Base-by-base conservation (phyloP, 2,888 invertebrate species). In the Thymelicus acteon region DNA sequence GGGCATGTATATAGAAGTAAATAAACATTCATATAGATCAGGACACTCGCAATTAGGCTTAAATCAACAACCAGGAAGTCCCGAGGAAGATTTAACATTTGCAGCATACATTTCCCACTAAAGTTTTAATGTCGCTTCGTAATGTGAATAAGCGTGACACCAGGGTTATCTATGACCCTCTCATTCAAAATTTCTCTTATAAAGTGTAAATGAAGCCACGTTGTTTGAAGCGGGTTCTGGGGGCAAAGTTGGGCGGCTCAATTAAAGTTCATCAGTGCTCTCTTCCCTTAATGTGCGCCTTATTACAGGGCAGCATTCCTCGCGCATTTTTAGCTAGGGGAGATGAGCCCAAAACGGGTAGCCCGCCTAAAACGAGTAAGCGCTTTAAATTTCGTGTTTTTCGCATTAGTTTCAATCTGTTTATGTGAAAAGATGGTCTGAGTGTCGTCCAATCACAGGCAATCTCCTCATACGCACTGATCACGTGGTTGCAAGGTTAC, bases 261-360 rank as follows among this genome's bases (percentile, higher is more conserved):
- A 69, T 69, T 69, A 69, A 69, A 69, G 63, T 63, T 69, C 69
- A 69, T 69, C 69, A 69, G 69, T 37, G 57, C 62, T 48, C 68
- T 57, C 47, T 19, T 52, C 57, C 54, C 48, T 47, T 62, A 69
- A 62, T 62, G 68, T 62, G 47, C 8, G 37, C 49, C 39, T 60
- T 64, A 60, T 63, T 60, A 64, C 39, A 49, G 58, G 48, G 48
- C 24, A 58, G 63, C 58, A 60, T 58, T 60, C 39, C 63, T 60
- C 44, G 39, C 63, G 57, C 37, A 69, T 63, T 62, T 70, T 31
- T 24, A 64, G 39, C 49, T 49, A n/a, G n/a, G n/a, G n/a, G n/a
- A n/a, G n/a, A n/a, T n/a, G n/a, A n/a, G n/a, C n/a, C n/a, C n/a
- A n/a, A n/a, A n/a, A n/a, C n/a, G n/a, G n/a, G n/a, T n/a, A n/a